Evolutionary conservation across 2,113 vertebrate genomes (phyloP).

Genomic region (Amblyornis subalaris): DNA sequence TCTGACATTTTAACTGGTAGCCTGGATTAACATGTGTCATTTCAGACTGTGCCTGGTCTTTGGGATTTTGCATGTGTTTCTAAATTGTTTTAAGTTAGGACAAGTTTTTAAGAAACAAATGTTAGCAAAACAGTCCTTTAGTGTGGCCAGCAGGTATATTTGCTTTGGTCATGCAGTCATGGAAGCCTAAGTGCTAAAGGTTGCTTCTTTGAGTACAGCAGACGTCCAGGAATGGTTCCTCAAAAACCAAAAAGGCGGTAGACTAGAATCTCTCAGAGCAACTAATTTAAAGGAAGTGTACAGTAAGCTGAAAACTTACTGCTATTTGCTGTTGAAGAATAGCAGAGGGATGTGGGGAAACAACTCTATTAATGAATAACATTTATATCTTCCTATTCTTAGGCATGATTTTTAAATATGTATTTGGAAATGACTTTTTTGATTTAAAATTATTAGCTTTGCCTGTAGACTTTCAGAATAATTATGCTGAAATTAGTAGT

Average conservation of each 20-base stretch:
- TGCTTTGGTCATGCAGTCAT: neutral
- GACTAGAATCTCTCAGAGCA: neutral
- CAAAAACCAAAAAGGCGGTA: neutral
- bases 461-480: neutral
- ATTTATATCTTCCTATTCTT: slow-evolving; percentile 1
- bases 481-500: neutral
- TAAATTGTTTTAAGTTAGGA: neutral
- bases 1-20: neutral
- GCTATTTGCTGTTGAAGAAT: neutral
- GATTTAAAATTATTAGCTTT: slow-evolving; percentile 1
- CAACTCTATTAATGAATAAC: neutral
- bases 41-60: neutral
- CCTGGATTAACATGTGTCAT: neutral
- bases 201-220: neutral
- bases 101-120: neutral
- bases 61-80: neutral
- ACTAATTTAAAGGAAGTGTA: neutral
- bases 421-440: neutral
- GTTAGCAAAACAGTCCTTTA: neutral
- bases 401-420: neutral
- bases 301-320: neutral
- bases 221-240: neutral
- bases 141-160: neutral
- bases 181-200: neutral
- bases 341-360: neutral